Evolutionary conservation across 30 jellyfish, hydroid and myxozoan species (phyloP).

Genomic region (Rhopilema esculentum): DNA sequence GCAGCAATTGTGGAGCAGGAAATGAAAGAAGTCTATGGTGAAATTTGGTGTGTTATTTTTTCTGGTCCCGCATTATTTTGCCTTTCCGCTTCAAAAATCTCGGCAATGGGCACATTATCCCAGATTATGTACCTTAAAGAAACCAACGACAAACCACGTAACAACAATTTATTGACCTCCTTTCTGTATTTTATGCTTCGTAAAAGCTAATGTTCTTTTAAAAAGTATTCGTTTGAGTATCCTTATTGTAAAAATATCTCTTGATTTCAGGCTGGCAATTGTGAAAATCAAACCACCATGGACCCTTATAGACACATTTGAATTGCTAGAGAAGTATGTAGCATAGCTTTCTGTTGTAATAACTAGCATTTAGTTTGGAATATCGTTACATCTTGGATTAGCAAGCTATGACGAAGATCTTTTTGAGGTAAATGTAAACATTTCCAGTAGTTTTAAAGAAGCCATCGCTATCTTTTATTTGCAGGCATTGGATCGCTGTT

Average conservation of each 20-base stretch:
- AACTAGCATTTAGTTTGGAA: too few relatives aligned
- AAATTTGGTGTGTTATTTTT: slow-evolving; percentile 85
- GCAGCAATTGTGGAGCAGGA: slow-evolving; percentile 85
- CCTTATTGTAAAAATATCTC: neutral
- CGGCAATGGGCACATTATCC: too few relatives aligned
- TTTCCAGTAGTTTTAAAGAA: too few relatives aligned
- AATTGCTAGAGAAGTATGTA: slow-evolving; percentile 82
- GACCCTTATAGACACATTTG: slow-evolving; percentile 86
- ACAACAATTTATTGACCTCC: neutral
- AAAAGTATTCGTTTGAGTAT: neutral
- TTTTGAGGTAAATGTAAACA: too few relatives aligned
- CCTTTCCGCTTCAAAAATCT: neutral
- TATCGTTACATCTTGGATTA: too few relatives aligned
- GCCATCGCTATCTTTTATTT: neutral
- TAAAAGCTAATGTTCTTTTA: neutral
- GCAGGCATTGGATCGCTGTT: slow-evolving; percentile 97
- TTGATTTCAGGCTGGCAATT: slow-evolving; percentile 72
- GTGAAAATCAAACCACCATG: slow-evolving; percentile 96
- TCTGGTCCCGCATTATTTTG: neutral
- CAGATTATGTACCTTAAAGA: too few relatives aligned
- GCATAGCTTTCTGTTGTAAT: too few relatives aligned
- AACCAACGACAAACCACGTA: neutral
- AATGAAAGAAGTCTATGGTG: slow-evolving; percentile 89
- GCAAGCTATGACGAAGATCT: too few relatives aligned
- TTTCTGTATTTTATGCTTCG: neutral